These are phyloP conservation scores for Troides aeacus DNA, from an alignment of 2,888 invertebrate species.

Conservation along the genomic window DNA sequence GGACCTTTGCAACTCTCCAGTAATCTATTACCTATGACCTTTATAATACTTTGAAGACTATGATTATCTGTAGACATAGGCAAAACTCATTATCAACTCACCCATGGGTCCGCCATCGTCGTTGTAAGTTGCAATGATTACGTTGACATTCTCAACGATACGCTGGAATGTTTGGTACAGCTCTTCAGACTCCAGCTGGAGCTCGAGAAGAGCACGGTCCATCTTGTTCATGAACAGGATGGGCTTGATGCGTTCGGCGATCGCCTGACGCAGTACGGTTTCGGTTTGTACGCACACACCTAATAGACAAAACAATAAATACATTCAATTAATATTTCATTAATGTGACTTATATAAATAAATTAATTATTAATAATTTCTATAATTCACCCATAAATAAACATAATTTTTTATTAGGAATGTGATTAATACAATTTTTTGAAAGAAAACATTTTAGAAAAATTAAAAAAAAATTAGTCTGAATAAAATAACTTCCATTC, in stretches of 20 bases:
- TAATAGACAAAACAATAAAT: conserved; percentile 47
- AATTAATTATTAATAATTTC: no score
- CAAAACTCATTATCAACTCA: conserved; percentile 42
- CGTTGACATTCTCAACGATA: conserved; percentile 99
- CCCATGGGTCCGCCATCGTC: conserved; percentile 99
- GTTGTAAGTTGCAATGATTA: conserved; percentile 99
- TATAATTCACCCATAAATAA: no score
- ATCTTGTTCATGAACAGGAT: conserved; percentile 99
- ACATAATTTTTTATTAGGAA: no score
- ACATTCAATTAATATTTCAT: no score
- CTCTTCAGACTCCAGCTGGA: conserved; percentile 97
- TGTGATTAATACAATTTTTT: no score
- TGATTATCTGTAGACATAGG: no score
- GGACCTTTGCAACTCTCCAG: no score
- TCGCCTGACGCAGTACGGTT: conserved; percentile 99
- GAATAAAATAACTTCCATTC: no score
- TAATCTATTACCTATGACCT: no score
- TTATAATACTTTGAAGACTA: no score
- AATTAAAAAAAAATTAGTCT: no score
- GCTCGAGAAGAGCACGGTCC: conserved; percentile 98
- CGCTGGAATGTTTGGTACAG: conserved; percentile 99
- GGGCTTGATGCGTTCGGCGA: conserved; percentile 99
- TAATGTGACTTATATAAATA: background rate
- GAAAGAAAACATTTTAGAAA: no score
- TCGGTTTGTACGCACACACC: conserved; percentile 99